Evolutionary conservation across 2,888 invertebrate genomes (phyloP).

Genomic region (Andrena haemorrhoa): DNA sequence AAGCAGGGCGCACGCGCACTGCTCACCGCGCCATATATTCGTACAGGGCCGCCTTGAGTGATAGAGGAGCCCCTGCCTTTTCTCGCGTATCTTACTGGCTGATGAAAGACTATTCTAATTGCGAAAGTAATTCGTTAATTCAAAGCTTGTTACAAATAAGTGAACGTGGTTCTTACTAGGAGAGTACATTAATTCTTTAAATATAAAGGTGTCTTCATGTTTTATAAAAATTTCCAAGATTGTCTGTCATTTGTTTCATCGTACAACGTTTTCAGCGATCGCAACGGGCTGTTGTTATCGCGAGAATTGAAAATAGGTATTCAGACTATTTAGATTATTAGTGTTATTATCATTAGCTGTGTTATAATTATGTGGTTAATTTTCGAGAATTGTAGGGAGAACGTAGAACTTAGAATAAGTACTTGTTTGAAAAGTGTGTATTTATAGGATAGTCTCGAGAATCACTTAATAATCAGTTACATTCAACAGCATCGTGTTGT

Average conservation of each 20-base stretch:
- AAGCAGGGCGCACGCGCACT: constrained; percentile 43
- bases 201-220: too few relatives aligned
- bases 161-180: too few relatives aligned
- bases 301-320: not conserved
- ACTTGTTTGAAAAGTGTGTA: not conserved
- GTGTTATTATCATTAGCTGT: not conserved
- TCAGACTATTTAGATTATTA: not conserved
- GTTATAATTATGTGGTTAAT: not conserved
- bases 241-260: too few relatives aligned
- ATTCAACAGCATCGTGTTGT: not conserved
- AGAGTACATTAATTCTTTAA: too few relatives aligned
- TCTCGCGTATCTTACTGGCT: not conserved
- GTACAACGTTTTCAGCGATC: too few relatives aligned
- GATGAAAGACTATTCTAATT: not conserved
- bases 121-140: not conserved
- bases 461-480: not conserved
- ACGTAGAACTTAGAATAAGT: too few relatives aligned
- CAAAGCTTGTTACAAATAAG: not conserved
- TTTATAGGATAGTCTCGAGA: not conserved
- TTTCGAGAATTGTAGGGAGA: not conserved
- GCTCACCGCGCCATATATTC: not conserved
- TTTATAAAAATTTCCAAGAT: too few relatives aligned
- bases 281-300: too few relatives aligned
- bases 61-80: not conserved
- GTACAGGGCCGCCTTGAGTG: constrained; percentile 14